Base-by-base conservation (phyloP, 2,888 invertebrate genomes). In the Synergus japonicus region DNA sequence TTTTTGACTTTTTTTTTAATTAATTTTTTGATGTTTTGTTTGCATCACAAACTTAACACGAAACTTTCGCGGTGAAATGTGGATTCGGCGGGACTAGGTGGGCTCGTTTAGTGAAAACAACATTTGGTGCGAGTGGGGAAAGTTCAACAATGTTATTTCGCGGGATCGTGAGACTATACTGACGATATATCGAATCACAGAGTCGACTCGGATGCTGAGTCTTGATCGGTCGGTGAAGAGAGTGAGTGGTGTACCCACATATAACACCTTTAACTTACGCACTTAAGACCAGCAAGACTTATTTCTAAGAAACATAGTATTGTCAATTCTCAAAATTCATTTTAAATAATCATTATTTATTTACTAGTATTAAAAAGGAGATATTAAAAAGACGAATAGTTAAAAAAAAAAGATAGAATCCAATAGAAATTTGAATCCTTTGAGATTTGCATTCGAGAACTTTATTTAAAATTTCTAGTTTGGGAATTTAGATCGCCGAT, bases 51-150 rank as follows among this genome's bases (percentile, higher is more conserved):
- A 46, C 12, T 67, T 2, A 12, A 3, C 18, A 66, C 44, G 5
- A 46, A 54, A 49, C 49, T 69, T 10, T 8, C 8, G 29, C 49
- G 69, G 5, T 49, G 29, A 69, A 49, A 69, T 69, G 49, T 49
- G 29, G n/a, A 69, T 77, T n/a, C 60, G 66, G 73, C 41, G 49
- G 43, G 43, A 49, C 43, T 73, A 64, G 63, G 73, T 64, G 66
- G 77, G 63, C 79, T 79, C 77, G 77, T 77, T 83, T 83, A 80
- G 85, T 80, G 83, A 82, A 83, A 84, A 85, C 82, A 87, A 88
- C 85, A 86, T 86, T 85, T 86, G 84, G 84, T 83, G 81, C 79
- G 82, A 87, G 83, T 84, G 85, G 87, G 88, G 86, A 87, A 89
- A 88, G 87, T 86, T 58, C 29, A 81, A 82, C 84, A 82, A 83